Evolutionary conservation across 2,797 vertebrate genomes (phyloP).

Genomic region (Craterocephalus amniculus): DNA sequence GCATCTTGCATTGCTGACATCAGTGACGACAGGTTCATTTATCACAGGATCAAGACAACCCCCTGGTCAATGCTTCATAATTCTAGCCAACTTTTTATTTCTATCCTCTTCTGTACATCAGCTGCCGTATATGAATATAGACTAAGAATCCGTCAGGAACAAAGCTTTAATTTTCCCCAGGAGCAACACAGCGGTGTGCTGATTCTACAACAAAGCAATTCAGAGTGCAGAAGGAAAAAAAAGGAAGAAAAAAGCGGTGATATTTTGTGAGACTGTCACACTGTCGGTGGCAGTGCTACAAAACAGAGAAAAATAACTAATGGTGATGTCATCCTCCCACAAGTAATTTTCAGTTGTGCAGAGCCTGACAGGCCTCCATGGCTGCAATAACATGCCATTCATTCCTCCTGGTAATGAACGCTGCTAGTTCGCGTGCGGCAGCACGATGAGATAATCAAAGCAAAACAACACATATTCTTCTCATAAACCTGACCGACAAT

Average conservation of each 20-base stretch:
- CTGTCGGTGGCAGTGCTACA: constrained; percentile 26
- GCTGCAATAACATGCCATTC: constrained; percentile 43
- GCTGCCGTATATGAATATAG: constrained; percentile 12
- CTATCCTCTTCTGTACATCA: neutral
- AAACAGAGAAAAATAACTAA: constrained; percentile 32
- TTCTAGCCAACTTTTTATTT: neutral
- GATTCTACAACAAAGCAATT: constrained; percentile 51
- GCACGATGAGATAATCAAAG: constrained; percentile 16
- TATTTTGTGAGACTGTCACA: constrained; percentile 34
- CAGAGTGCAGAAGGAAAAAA: constrained; percentile 10
- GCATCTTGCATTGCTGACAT: neutral
- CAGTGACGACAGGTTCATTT: neutral
- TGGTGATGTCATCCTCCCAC: constrained; percentile 45
- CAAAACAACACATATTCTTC: constrained; percentile 5
- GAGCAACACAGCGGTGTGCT: constrained; percentile 22
- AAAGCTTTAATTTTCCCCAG: constrained; percentile 40
- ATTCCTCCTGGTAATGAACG: constrained; percentile 42
- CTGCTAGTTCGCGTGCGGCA: constrained; percentile 23
- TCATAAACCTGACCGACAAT: neutral
- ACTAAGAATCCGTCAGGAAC: constrained; percentile 23
- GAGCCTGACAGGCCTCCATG: constrained; percentile 8
- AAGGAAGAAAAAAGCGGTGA: neutral
- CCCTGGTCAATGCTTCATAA: neutral
- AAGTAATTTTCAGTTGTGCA: constrained; percentile 17
- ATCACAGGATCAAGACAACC: neutral